A percentile compares a stretch with the other conserved stretches of the same genome.
phyloP scores from a whole-genome alignment of 2,113 vertebrate genomes.

The Phalacrocorax carbo region DNA sequence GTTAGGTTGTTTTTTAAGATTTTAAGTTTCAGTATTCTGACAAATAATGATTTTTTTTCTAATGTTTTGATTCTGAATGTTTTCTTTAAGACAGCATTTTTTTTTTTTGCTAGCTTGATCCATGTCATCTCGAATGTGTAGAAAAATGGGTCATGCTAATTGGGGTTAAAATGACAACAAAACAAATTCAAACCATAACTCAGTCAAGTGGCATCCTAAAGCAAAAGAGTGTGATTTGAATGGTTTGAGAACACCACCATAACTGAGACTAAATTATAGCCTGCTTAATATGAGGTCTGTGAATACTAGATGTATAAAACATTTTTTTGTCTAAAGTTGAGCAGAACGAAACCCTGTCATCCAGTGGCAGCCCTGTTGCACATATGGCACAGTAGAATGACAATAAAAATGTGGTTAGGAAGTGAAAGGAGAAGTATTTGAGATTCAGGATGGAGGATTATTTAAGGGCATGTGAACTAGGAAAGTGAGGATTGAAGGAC shows the following conservation, averaged over 20 bases:
- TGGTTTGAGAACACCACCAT: slow-evolving; percentile 31
- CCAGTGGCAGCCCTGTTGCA: background rate
- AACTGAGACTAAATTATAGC: slow-evolving; percentile 42
- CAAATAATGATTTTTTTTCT: background rate
- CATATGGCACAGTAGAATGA: background rate
- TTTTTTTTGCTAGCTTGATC: background rate
- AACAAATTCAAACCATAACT: background rate
- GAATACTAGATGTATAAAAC: slow-evolving; percentile 43
- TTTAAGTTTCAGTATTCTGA: background rate
- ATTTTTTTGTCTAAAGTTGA: slow-evolving; percentile 50
- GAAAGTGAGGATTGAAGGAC: background rate
- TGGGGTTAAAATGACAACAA: background rate
- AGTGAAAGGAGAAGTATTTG: background rate
- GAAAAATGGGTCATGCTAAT: background rate
- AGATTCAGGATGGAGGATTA: background rate
- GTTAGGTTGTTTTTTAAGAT: background rate
- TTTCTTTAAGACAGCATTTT: background rate
- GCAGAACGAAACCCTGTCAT: slow-evolving; percentile 9
- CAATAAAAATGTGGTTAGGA: background rate
- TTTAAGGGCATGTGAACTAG: background rate
- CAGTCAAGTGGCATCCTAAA: slow-evolving; percentile 20
- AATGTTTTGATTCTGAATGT: background rate
- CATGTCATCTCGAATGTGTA: background rate
- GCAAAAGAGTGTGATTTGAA: slow-evolving; percentile 9
- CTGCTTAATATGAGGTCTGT: slow-evolving; percentile 7